Evolutionary conservation across 2,888 invertebrate genomes (phyloP), one percentile per base, ranked within the genome.

Genomic region (Odontocerum albicorne): DNA sequence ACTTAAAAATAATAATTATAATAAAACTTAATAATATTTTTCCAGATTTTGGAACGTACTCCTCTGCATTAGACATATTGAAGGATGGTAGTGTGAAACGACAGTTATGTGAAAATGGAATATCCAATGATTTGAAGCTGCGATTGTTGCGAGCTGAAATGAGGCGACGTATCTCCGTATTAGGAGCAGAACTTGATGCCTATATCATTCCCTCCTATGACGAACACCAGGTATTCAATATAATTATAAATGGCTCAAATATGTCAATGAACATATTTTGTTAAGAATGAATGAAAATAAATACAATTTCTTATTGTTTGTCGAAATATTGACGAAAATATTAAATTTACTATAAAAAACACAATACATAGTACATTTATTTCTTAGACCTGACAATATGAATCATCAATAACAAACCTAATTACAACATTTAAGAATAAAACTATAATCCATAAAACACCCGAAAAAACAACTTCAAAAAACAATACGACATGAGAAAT

Each of bases 141-240:
- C 19, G 39, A 10, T 12, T 32, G 20, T 19, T 55, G 10, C 35
- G 55, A 7, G 32, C 19, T 7, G 49, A 55, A 22, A 80, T 84
- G 82, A 68, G 67, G 43, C 69, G 69, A 15, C 66, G 70, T 7
- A 67, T 70, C 13, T 66, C 71, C 0, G 60, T 73, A 20, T 68
- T 70, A 57, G 73, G 72, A 0, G 69, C 71, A 7, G 70, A 73
- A 2, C 67, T 88, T 6, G 83, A 90, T 64, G 92, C 88, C 1
- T 90, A 89, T 64, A 79, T 92, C 49, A 73, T 92, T 47, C 87
- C 90, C 44, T 86, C 86, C 46, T 85, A 83, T 57, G 92, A 92
- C 67, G 90, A 89, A 65, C 92, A 92, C 74, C 85, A 88, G 82
- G 88, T 88, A 71, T 8, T 27, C 6, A 27, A 7, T 7, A 27